Percentiles rank a stretch among this genome's conserved stretches.
phyloP scores from a whole-genome alignment of 1,140 invertebrate genomes.

The Listronotus bonariensis region DNA sequence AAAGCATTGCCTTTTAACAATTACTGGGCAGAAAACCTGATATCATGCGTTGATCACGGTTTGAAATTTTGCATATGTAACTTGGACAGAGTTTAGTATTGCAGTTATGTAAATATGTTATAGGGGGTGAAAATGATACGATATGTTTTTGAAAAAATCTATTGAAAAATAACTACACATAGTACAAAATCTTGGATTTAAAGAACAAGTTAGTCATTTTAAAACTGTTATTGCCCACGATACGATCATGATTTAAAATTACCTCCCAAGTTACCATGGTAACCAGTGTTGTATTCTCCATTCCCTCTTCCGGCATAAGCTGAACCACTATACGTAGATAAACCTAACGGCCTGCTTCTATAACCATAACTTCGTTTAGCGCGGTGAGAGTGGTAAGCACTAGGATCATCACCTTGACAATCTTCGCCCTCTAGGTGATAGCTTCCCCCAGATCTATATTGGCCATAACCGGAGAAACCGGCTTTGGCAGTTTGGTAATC shows the following conservation, averaged over 20 bases:
- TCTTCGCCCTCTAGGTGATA: constrained; percentile 6
- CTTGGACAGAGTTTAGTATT: too few relatives aligned
- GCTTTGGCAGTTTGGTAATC: not conserved
- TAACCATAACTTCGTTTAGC: constrained; percentile 22
- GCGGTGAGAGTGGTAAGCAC: constrained; percentile 8
- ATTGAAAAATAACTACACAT: not conserved
- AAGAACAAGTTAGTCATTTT: too few relatives aligned
- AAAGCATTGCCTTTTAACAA: too few relatives aligned
- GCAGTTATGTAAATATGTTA: too few relatives aligned
- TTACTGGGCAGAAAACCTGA: too few relatives aligned
- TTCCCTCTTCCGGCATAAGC: not conserved
- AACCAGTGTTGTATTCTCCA: not conserved
- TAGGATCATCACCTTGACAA: constrained; percentile 19
- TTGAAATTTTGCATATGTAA: too few relatives aligned
- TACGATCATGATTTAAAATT: not conserved
- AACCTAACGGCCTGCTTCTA: constrained; percentile 15
- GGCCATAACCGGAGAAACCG: constrained; percentile 4
- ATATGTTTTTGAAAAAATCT: not conserved
- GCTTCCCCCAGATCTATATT: not conserved
- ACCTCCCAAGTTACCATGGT: not conserved
- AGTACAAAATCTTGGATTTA: not conserved
- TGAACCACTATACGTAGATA: constrained; percentile 13
- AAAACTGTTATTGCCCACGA: not conserved
- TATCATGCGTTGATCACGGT: too few relatives aligned
- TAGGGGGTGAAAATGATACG: too few relatives aligned